phyloP scores from a whole-genome alignment of 2,888 invertebrate genomes.

The Chalcis sispes region DNA sequence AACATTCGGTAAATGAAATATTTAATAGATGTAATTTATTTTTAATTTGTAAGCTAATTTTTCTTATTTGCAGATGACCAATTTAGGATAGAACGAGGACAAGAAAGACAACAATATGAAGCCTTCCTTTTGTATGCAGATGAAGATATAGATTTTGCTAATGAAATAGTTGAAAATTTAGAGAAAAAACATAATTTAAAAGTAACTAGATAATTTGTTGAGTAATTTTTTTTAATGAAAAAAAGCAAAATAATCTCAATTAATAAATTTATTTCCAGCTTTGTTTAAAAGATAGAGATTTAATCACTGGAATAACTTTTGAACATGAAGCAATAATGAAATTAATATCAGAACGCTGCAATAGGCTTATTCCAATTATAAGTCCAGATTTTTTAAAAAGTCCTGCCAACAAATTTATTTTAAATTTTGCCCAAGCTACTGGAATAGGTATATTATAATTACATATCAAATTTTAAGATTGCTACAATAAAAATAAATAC shows the following conservation, averaged over 20 bases:
- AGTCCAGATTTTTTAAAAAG: constrained; percentile 87
- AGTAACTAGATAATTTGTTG: constrained; percentile 75
- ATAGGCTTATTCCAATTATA: constrained; percentile 86
- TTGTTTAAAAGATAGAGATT: constrained; percentile 85
- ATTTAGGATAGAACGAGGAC: constrained; percentile 75
- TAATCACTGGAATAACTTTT: constrained; percentile 83
- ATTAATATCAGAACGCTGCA: constrained; percentile 87
- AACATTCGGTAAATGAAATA: constrained; percentile 67
- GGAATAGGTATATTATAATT: constrained; percentile 82
- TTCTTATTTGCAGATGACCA: constrained; percentile 78
- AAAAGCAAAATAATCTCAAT: background rate
- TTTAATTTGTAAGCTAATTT: constrained; percentile 18
- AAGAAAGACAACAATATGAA: constrained; percentile 83
- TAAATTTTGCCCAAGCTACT: constrained; percentile 87
- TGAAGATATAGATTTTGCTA: constrained; percentile 84
- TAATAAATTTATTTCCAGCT: constrained; percentile 77
- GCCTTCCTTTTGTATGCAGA: constrained; percentile 87
- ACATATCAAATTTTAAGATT: background rate
- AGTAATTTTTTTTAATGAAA: background rate
- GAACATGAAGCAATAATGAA: constrained; percentile 85
- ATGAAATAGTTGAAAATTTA: constrained; percentile 81
- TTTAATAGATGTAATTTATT: background rate
- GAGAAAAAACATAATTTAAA: constrained; percentile 81
- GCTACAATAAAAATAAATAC: background rate
- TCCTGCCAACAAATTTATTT: constrained; percentile 86